Evolutionary conservation across 2,113 vertebrate species (phyloP), one percentile per base, ranked within the genome.

Genomic region (Ceratotherium simum): DNA sequence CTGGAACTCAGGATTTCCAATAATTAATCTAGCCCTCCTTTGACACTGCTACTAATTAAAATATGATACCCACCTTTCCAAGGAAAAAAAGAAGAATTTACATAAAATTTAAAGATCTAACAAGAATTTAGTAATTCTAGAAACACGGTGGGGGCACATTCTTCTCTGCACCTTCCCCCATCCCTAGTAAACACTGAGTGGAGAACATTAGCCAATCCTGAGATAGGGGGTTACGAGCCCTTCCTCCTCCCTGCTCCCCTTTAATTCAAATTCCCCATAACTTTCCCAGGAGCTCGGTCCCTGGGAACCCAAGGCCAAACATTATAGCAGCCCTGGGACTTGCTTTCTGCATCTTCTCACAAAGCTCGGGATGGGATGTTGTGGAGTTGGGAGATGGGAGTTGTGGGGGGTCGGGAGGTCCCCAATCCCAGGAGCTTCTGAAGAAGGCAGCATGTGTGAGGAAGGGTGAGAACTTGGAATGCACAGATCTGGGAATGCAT

Each of bases 21-120:
- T 99, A 98, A 99, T 99, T 98, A 99, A 99, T 98, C 98, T 97
- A 98, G 98, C 98, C 98, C 98, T 98, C 98, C 98, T 99, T 98
- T 99, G 99, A 99, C 98, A 99, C 98, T 17, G 1, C 97, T 97
- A 95, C 98, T 99, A 99, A 99, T 99, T 99, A 99, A 99, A 99
- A 99, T 98, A 98, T 83, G 98, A 98, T 98, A 98, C 98, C 97
- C 98, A 98, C 97, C 96, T 97, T 98, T 96, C 97, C 70, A 94
- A 87, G 76, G 76, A 96, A 98, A 84, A 98, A 97, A 98, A 98
- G 98, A 98, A 98, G 98, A 98, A 99, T 98, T 98, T 98, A 99
- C 98, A 98, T 99, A 98, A 99, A 98, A 98, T 99, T 98, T 99
- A 98, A 99, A 99, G 98, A 97, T 98, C 98, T 97, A 98, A 98